A percentile compares a stretch with the other conserved stretches of the same genome.
These are phyloP conservation scores for Macropis europaea DNA, from an alignment of 2,888 invertebrate genomes.

Conservation along the genomic window DNA sequence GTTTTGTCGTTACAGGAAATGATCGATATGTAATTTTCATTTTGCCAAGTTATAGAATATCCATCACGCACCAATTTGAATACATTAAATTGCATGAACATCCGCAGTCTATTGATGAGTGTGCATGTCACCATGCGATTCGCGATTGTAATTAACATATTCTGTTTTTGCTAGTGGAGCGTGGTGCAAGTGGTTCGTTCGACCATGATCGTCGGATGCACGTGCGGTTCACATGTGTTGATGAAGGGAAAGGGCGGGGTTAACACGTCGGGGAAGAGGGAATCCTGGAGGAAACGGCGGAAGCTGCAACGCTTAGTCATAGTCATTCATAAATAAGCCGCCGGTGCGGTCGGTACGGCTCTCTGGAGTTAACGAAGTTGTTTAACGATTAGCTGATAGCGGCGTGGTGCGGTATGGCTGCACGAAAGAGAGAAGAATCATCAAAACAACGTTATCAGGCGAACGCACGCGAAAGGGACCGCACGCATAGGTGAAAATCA, in stretches of 20 bases:
- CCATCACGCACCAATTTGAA: too few relatives aligned
- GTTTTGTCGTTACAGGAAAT: too few relatives aligned
- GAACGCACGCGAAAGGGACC: slow-evolving; percentile 90
- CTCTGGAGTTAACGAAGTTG: slow-evolving; percentile 2
- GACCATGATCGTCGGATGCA: slow-evolving; percentile 50
- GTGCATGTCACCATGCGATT: too few relatives aligned
- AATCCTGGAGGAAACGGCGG: slow-evolving; percentile 34
- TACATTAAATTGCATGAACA: too few relatives aligned
- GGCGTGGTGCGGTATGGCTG: slow-evolving; percentile 38
- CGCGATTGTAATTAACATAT: slow-evolving; percentile 5
- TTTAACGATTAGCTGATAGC: slow-evolving; percentile 20
- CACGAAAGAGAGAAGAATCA: slow-evolving; percentile 64
- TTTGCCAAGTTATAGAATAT: too few relatives aligned
- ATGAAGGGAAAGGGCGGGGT: slow-evolving; percentile 15
- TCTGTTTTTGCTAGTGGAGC: slow-evolving; percentile 13
- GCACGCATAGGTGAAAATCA: slow-evolving; percentile 88
- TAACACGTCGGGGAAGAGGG: slow-evolving; percentile 32
- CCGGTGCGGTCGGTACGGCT: slow-evolving; percentile 4
- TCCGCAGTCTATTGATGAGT: too few relatives aligned
- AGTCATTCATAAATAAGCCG: slow-evolving; percentile 50
- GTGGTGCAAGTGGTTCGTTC: slow-evolving; percentile 21
- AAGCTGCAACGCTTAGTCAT: slow-evolving; percentile 40
- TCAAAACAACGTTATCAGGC: slow-evolving; percentile 88
- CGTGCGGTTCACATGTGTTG: slow-evolving; percentile 59
- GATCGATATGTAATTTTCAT: too few relatives aligned